Percentiles rank a stretch among this genome's conserved stretches.
Evolutionary conservation across 2,888 invertebrate species (phyloP).

Genomic region (Nemurella pictetii): DNA sequence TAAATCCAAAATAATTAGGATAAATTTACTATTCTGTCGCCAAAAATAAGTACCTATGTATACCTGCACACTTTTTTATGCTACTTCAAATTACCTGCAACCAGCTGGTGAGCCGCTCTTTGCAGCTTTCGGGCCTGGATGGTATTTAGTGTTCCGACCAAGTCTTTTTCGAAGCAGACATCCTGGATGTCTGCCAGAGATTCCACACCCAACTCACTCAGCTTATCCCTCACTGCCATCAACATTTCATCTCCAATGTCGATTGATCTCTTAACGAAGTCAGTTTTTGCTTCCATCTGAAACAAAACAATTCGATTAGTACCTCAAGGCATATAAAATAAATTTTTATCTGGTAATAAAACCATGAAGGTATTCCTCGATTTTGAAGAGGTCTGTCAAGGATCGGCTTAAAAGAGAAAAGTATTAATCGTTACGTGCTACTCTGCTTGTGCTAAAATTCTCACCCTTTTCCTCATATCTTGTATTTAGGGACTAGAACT

Average conservation of each 20-base stretch:
- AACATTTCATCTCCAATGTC: background rate
- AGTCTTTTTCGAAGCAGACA: background rate
- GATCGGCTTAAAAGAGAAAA: background rate
- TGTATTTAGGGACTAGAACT: background rate
- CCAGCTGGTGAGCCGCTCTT: background rate
- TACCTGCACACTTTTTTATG: too few species aligned
- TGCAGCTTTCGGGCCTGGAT: background rate
- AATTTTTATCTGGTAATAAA: too few species aligned
- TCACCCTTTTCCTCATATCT: background rate
- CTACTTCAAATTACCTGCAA: too few species aligned
- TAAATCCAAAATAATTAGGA: too few species aligned
- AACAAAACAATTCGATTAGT: background rate
- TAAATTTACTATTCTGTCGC: too few species aligned
- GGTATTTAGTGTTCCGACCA: background rate
- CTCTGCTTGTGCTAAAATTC: background rate
- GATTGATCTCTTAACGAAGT: background rate
- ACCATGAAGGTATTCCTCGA: too few species aligned
- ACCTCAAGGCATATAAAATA: too few species aligned
- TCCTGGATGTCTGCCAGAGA: background rate
- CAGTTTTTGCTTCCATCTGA: background rate
- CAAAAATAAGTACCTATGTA: too few species aligned
- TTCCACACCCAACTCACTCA: background rate
- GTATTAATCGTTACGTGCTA: background rate
- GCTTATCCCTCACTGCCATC: background rate
- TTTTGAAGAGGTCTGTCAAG: too few species aligned